Base-by-base conservation (phyloP, 2,797 vertebrate species). In the Lithobates pipiens region DNA sequence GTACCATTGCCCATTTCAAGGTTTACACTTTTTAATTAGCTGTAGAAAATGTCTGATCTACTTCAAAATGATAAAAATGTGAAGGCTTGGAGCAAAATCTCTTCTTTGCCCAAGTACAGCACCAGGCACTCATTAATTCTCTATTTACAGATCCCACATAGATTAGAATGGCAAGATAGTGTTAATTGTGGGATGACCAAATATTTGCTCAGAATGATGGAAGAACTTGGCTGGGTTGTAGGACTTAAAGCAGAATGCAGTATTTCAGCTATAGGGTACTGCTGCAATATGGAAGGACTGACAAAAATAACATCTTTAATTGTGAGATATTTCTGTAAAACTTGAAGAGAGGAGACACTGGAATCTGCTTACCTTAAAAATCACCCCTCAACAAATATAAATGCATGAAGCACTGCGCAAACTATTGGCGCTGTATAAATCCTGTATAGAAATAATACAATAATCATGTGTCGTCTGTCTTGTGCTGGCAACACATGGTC, bases 111-210 rank as follows among this genome's bases (percentile, higher is more conserved):
- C 6, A 61, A 23, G 54, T 23, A 61, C 21, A 61, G 54, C 21
- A 61, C 18, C 54, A 61, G 21, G 7, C 54, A 61, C 21, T 61
- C 54, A 61, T 61, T 61, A 23, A 61, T 61, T 61, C 54, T 61
- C 21, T 61, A 61, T 61, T 61, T 61, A 61, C 54, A 61, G 54
- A 61, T 61, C 54, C 54, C 54, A 61, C 54, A 23, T 61, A 61
- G 54, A 61, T 61, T 61, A 61, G 54, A 61, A 61, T 61, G 54
- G 54, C 54, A 61, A 61, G 54, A 61, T 61, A 61, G 54, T 61
- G 54, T 61, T 61, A 61, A 61, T 61, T 61, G 54, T 61, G 54
- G 54, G 54, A 61, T 61, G 54, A 23, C 54, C 54, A 61, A 61
- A 61, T 61, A 61, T 61, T 61, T 61, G 54, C 54, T 61, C 21